Evolutionary conservation across 1,140 invertebrate genomes (phyloP).

Genomic region (Cephus cinctus): DNA sequence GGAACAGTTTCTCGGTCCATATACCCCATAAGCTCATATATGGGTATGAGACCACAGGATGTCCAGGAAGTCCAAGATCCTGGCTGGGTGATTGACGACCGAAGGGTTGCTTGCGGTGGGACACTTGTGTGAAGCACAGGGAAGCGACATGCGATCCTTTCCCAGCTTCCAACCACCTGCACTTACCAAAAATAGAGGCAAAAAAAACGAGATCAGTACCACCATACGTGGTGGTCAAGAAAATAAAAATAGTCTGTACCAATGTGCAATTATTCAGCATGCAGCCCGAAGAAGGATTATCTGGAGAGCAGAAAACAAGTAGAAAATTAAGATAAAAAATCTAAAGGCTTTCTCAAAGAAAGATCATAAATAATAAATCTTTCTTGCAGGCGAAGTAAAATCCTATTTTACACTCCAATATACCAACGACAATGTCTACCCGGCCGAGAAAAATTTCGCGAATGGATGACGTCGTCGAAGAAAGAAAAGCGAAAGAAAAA

Average conservation of each 20-base stretch:
- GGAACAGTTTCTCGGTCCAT: neutral
- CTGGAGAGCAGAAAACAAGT: neutral
- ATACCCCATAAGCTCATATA: too few species aligned
- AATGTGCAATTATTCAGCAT: neutral
- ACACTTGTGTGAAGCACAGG: neutral
- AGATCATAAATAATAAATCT: too few species aligned
- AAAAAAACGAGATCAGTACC: neutral
- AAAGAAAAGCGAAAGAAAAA: too few species aligned
- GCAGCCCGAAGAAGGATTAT: neutral
- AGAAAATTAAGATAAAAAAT: neutral
- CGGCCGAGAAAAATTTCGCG: constrained; percentile 23
- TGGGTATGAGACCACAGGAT: too few species aligned
- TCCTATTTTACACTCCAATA: constrained; percentile 38
- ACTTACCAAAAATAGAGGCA: neutral
- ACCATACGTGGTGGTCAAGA: neutral
- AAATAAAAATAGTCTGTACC: neutral
- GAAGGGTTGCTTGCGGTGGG: neutral
- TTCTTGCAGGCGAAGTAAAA: constrained; percentile 17
- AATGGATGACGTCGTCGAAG: too few species aligned
- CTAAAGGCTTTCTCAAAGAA: neutral
- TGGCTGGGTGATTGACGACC: neutral
- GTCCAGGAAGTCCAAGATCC: neutral
- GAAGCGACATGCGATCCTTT: neutral
- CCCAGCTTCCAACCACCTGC: neutral
- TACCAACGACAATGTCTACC: constrained; percentile 22